phyloP scores from a whole-genome alignment of 2,797 vertebrate genomes.

The Eutrigla gurnardus region DNA sequence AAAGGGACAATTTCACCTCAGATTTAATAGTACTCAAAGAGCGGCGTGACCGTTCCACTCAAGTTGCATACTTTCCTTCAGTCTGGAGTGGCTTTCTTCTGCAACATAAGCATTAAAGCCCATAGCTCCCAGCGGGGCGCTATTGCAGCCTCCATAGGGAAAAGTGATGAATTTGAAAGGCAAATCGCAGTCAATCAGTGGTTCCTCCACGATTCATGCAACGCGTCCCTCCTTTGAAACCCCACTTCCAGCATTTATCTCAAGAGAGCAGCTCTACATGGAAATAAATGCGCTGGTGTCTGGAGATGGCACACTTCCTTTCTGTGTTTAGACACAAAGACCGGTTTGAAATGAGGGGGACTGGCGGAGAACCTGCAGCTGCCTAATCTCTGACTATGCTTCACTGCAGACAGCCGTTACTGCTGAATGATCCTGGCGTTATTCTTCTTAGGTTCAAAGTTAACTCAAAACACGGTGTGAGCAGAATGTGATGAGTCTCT shows the following conservation, averaged over 20 bases:
- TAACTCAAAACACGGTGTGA: conserved; percentile 4
- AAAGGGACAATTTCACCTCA: conserved; percentile 68
- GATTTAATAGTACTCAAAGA: conserved; percentile 57
- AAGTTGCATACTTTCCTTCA: conserved; percentile 61
- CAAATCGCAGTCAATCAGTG: conserved; percentile 56
- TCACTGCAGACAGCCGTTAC: conserved; percentile 37
- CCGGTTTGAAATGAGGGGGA: conserved; percentile 50
- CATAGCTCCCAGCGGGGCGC: conserved; percentile 28
- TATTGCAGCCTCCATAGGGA: conserved; percentile 37
- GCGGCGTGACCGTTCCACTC: conserved; percentile 54
- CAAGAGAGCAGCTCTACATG: conserved; percentile 59
- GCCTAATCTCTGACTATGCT: conserved; percentile 42
- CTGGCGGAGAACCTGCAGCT: conserved; percentile 43
- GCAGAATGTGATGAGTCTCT: conserved; percentile 14
- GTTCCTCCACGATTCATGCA: conserved; percentile 51
- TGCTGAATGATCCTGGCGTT: conserved; percentile 32
- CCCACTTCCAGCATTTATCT: conserved; percentile 63
- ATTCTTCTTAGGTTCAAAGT: conserved; percentile 39
- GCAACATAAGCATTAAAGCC: conserved; percentile 37
- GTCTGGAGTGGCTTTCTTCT: conserved; percentile 48
- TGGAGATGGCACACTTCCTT: conserved; percentile 53
- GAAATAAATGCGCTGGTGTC: conserved; percentile 59
- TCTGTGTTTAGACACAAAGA: conserved; percentile 62
- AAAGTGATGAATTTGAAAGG: conserved; percentile 56
- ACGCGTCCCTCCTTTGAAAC: conserved; percentile 53